Evolutionary conservation across 2,113 vertebrate species (phyloP).

Genomic region (Phaethon lepturus): DNA sequence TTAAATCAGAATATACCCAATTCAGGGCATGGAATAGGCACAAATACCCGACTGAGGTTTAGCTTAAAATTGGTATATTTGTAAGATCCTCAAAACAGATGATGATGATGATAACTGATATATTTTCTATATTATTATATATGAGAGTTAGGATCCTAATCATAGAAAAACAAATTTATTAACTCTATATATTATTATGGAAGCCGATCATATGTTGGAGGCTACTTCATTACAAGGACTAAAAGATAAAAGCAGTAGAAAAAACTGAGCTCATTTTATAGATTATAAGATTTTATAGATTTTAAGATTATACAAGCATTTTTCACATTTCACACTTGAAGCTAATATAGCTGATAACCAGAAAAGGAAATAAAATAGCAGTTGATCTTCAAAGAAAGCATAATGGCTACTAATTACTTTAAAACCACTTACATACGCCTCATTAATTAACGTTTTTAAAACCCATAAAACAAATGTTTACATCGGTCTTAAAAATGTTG

Average conservation of each 20-base stretch:
- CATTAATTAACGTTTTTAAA: neutral
- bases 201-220: neutral
- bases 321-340: conserved; percentile 9
- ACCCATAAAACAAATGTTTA: neutral
- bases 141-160: neutral
- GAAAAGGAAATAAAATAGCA: conserved; percentile 22
- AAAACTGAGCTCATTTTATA: neutral
- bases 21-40: neutral
- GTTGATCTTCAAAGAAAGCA: conserved; percentile 4
- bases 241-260: neutral
- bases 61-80: neutral
- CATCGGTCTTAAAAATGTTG: neutral
- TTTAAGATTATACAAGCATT: neutral
- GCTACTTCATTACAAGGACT: neutral
- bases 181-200: neutral
- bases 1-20: neutral
- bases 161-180: neutral
- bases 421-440: neutral
- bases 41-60: neutral
- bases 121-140: neutral
- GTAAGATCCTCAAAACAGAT: neutral
- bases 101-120: too few relatives aligned
- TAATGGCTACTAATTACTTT: conserved; percentile 17
- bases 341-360: conserved; percentile 21
- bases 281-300: too few relatives aligned